Conservation (phyloP, 1,140 invertebrate species). For the Psix sp. region DNA sequence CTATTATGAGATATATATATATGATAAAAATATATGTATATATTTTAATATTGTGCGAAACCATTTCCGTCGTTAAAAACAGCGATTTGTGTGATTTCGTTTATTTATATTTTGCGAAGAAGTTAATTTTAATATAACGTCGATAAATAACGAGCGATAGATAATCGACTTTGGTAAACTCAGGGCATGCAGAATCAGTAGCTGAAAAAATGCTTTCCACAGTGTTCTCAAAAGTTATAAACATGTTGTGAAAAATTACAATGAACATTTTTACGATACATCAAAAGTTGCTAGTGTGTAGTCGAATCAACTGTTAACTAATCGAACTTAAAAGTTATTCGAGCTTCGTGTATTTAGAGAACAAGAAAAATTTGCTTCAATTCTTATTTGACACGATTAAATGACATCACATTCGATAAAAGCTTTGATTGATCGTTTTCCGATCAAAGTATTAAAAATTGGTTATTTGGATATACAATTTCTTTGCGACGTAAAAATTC, state of each 20-base stretch:
- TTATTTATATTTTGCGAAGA: conserved; percentile 21
- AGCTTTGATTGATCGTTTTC: too few relatives aligned
- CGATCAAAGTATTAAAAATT: too few relatives aligned
- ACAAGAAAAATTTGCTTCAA: too few relatives aligned
- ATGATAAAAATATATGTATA: conserved; percentile 32
- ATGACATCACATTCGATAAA: too few relatives aligned
- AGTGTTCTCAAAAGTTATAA: conserved; percentile 29
- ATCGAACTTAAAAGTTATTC: conserved; percentile 50
- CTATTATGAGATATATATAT: conserved; percentile 20
- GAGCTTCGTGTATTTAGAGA: conserved; percentile 51
- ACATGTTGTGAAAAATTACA: conserved; percentile 8
- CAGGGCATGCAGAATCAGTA: conserved; percentile 48
- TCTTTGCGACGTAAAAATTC: too few relatives aligned
- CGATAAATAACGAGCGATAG: conserved; percentile 48
- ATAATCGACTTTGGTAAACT: conserved; percentile 50
- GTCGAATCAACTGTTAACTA: conserved; percentile 45
- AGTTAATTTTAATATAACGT: conserved; percentile 33
- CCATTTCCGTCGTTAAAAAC: conserved; percentile 29
- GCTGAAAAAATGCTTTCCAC: conserved; percentile 30
- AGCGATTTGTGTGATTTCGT: conserved; percentile 19
- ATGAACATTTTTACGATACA: conserved; percentile 48
- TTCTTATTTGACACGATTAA: too few relatives aligned
- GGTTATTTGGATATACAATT: too few relatives aligned
- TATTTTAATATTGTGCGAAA: conserved; percentile 54
- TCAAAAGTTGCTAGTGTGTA: conserved; percentile 51